phyloP scores from a whole-genome alignment of 2,888 invertebrate genomes.

The Atrina japonica region DNA sequence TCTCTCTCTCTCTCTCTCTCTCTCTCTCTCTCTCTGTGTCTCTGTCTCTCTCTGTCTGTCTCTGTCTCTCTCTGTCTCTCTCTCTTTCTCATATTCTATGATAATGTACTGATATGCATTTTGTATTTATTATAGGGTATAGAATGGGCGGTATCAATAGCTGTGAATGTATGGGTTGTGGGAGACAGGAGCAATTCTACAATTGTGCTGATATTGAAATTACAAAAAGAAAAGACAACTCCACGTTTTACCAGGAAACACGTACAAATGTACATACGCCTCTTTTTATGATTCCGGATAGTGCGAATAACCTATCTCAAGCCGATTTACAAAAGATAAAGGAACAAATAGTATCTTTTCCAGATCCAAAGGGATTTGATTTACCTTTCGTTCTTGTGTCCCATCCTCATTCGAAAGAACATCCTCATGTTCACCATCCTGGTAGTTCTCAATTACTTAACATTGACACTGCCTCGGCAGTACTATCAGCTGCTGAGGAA shows the following conservation, averaged over 20 bases:
- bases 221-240: conserved; percentile 22
- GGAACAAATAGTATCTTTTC: conserved; percentile 1
- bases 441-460: too few relatives aligned
- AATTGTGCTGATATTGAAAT: conserved; percentile 75
- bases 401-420: too few relatives aligned
- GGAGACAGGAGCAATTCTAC: conserved; percentile 73
- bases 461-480: too few relatives aligned
- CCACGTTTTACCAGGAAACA: conserved; percentile 14
- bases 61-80: too few relatives aligned
- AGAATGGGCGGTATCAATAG: conserved; percentile 71
- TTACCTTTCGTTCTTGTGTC: not conserved
- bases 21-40: too few relatives aligned
- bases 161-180: conserved; percentile 73
- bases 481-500: too few relatives aligned
- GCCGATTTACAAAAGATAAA: conserved; percentile 1
- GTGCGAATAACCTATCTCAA: not conserved
- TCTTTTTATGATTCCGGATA: conserved; percentile 6
- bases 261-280: conserved; percentile 5
- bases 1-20: too few relatives aligned
- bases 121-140: conserved; percentile 68
- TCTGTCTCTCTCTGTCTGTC: too few relatives aligned
- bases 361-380: conserved; percentile 7
- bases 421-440: too few relatives aligned
- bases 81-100: too few relatives aligned
- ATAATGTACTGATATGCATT: too few relatives aligned